Percentiles rank a stretch among this genome's conserved stretches.
Conservation (phyloP, 2,888 invertebrate species). For the Sarcophaga carnaria region DNA sequence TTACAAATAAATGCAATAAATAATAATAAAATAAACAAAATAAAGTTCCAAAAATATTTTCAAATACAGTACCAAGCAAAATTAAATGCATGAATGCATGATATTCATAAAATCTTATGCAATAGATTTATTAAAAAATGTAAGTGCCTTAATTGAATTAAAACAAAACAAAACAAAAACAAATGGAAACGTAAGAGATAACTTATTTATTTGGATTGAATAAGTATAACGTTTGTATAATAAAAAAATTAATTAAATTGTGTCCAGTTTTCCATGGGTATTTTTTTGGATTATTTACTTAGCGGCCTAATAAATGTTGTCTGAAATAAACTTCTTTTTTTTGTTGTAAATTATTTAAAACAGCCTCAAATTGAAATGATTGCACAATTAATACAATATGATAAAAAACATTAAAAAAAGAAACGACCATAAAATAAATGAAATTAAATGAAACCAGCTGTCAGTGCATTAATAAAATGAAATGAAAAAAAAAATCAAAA, state of each 20-base stretch:
- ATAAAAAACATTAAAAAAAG: constrained; percentile 5
- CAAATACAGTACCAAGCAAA: background rate
- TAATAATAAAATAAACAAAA: constrained; percentile 23
- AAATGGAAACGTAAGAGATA: too few species aligned
- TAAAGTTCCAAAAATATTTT: background rate
- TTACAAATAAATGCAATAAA: background rate
- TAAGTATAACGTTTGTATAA: background rate
- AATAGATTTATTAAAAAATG: constrained; percentile 1
- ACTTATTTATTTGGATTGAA: too few species aligned
- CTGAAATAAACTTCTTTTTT: background rate
- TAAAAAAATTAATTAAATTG: constrained; percentile 18
- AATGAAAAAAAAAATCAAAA: background rate
- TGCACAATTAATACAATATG: constrained; percentile 61
- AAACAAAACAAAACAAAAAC: background rate
- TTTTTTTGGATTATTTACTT: too few species aligned
- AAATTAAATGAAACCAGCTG: constrained; percentile 54
- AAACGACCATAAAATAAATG: constrained; percentile 26
- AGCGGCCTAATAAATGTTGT: too few species aligned
- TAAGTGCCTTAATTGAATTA: background rate
- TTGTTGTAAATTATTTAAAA: constrained; percentile 47
- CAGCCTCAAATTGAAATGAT: constrained; percentile 60
- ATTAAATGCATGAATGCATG: background rate
- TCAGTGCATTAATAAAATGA: constrained; percentile 50
- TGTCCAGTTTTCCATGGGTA: background rate
- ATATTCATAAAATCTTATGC: background rate